A percentile compares a stretch with the other conserved stretches of the same genome.
These are phyloP conservation scores for Astur gentilis DNA, from an alignment of 2,113 vertebrate species.

Conservation along the genomic window DNA sequence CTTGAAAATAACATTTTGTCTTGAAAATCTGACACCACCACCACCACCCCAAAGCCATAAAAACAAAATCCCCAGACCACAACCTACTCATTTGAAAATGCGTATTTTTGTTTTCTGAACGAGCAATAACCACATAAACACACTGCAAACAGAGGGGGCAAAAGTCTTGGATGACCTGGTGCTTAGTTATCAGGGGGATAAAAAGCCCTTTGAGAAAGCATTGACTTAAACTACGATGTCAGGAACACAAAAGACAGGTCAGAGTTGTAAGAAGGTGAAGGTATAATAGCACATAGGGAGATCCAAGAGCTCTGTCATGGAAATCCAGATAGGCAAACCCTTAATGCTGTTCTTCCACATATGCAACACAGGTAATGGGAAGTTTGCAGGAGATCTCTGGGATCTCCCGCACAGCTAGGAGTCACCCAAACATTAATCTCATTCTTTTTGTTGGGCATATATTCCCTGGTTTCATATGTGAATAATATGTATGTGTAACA, in stretches of 20 bases:
- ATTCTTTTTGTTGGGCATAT: not conserved
- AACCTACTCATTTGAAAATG: not conserved
- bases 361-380: not conserved
- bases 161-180: not conserved
- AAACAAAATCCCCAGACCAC: rapidly evolving
- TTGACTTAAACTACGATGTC: not conserved
- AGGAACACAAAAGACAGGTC: not conserved
- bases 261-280: not conserved
- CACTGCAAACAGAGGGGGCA: not conserved
- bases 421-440: not conserved
- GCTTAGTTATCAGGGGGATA: rapidly evolving
- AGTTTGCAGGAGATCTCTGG: not conserved
- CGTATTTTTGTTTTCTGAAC: not conserved
- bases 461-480: not conserved
- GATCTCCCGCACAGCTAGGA: not conserved
- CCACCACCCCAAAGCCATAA: not conserved
- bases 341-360: not conserved
- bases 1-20: not conserved
- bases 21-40: not conserved
- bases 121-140: not conserved
- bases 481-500: not conserved
- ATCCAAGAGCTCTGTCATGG: not conserved
- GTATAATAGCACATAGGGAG: not conserved
- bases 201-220: not conserved
- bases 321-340: not conserved